A percentile compares a stretch with the other conserved stretches of the same genome.
These are phyloP conservation scores for Haemorhous mexicanus DNA, from an alignment of 2,113 vertebrate species.

Conservation along the genomic window DNA sequence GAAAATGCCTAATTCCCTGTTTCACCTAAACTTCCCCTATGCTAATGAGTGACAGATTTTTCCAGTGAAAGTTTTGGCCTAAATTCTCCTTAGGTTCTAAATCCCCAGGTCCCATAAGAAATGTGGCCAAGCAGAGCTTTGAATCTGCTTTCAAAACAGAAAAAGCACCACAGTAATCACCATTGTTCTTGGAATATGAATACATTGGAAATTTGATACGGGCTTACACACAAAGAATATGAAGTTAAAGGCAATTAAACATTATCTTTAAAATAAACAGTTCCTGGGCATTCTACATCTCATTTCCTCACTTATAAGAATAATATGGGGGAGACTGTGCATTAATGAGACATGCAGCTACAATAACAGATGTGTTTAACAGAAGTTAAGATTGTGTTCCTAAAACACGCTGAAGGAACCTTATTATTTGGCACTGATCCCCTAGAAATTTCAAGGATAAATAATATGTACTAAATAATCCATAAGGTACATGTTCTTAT, in stretches of 20 bases:
- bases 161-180: not conserved
- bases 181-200: not conserved
- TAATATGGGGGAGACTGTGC: not conserved
- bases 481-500: not conserved
- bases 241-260: not conserved
- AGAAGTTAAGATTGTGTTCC: not conserved
- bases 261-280: slow-evolving; percentile 1
- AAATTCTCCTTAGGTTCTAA: not conserved
- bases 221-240: not conserved
- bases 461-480: not conserved
- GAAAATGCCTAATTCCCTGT: not conserved
- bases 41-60: not conserved
- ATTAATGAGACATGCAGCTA: not conserved
- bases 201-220: not conserved
- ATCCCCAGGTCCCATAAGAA: not conserved
- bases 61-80: not conserved
- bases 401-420: not conserved
- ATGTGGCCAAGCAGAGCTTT: not conserved
- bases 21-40: not conserved
- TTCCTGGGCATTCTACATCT: not conserved
- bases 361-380: not conserved
- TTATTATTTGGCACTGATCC: not conserved
- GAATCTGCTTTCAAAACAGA: not conserved
- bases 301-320: not conserved
- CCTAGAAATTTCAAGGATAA: not conserved